Evolutionary conservation across 2,888 invertebrate species (phyloP), one percentile per base, ranked within the genome.

Genomic region (Baccha elongata): DNA sequence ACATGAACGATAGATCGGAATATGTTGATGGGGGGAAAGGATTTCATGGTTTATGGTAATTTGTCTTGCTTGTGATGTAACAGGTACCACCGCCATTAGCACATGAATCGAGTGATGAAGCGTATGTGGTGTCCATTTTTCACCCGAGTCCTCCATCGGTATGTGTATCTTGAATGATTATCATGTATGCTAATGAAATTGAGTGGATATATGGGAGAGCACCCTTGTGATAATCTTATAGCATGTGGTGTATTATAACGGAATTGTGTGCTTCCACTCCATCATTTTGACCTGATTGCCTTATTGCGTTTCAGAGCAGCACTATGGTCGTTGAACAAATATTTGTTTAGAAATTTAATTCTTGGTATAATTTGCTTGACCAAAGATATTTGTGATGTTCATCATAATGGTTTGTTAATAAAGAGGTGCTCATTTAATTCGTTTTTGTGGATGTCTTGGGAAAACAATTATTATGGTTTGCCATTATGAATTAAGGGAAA

Each of bases 21-120:
- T 23, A 17, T n/a, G n/a, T 13, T 6, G 42, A 29, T 29, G 26
- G 44, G 35, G 58, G 29, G 8, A 8, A 37, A 40, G 55, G 58
- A 64, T 58, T 64, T 74, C 19, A 68, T 55, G 68, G 19, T 32
- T 26, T 58, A 64, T 55, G 80, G 64, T 42, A 69, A 69, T 65
- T 80, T 69, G 55, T 73, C 73, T 79, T 40, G 29, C 46, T 44
- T 48, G 23, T 62, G 60, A 68, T 79, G 79, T 72, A 73, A 72
- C 73, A 68, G 68, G 79, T 79, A 73, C 60, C 42, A 29, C n/a
- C n/a, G n/a, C n/a, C 32, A 68, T 50, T 44, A 52, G 40, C 37
- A 15, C 32, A 60, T 60, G 13, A 13, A 46, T 35, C 19, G 23
- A 15, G 23, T 60, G 65, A 67, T 65, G 40, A 52, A 58, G 48